These are phyloP conservation scores for Vollenhovia emeryi DNA, from an alignment of 1,140 invertebrate species.

Conservation along the genomic window DNA sequence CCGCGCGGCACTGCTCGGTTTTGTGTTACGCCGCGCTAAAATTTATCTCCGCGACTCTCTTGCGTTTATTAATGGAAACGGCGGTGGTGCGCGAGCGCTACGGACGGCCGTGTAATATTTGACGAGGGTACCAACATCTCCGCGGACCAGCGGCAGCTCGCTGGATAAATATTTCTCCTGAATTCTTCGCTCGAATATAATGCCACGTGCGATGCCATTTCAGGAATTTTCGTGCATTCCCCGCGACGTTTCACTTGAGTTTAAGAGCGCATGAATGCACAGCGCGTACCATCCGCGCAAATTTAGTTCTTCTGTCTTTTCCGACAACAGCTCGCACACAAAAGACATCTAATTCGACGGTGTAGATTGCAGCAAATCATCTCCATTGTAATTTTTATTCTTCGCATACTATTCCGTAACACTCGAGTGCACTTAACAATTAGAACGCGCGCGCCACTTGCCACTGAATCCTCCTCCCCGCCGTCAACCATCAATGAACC, in stretches of 20 bases:
- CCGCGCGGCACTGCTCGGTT: slow-evolving; percentile 33
- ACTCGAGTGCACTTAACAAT: neutral
- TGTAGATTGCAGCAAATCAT: neutral
- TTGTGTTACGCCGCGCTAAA: slow-evolving; percentile 56
- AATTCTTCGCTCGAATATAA: slow-evolving; percentile 47
- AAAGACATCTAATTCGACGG: neutral
- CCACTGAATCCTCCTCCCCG: neutral
- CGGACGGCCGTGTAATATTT: slow-evolving; percentile 50
- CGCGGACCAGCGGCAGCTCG: neutral
- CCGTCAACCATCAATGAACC: slow-evolving; percentile 27
- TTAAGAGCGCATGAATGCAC: neutral
- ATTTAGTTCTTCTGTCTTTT: slow-evolving; percentile 5
- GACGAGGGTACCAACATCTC: slow-evolving; percentile 44
- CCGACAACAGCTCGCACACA: neutral
- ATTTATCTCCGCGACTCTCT: slow-evolving; percentile 55
- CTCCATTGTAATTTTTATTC: neutral
- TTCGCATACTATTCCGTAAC: neutral
- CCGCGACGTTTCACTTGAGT: slow-evolving; percentile 24
- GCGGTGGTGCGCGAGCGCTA: slow-evolving; percentile 20
- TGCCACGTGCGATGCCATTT: slow-evolving; percentile 17
- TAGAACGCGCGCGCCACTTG: neutral
- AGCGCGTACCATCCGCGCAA: neutral
- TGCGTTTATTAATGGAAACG: slow-evolving; percentile 58
- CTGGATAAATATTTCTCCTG: slow-evolving; percentile 49
- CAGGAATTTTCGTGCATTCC: slow-evolving; percentile 33